A percentile compares a stretch with the other conserved stretches of the same genome.
These are phyloP conservation scores for Drosophila tropicalis DNA, from an alignment of 1,140 invertebrate species.

Conservation along the genomic window DNA sequence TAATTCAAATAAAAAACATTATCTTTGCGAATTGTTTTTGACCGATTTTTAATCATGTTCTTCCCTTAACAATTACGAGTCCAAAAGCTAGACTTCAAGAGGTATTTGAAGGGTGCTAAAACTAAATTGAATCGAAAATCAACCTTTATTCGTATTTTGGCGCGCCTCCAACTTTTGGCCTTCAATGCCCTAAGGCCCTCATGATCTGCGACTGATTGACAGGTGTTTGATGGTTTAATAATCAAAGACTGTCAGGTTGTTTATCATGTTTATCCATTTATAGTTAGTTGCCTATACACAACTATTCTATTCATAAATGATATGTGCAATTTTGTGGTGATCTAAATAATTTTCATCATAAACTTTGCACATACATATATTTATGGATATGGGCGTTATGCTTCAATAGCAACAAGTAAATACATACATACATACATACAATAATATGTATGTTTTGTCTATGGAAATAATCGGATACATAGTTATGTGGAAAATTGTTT, in stretches of 20 bases:
- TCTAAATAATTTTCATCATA: slow-evolving; percentile 31
- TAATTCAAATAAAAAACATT: no score
- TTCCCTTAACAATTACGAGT: no score
- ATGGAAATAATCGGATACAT: neutral
- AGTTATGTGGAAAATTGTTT: slow-evolving; percentile 7
- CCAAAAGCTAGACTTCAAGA: no score
- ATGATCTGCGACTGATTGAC: no score
- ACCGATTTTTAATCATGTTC: no score
- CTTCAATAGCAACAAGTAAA: slow-evolving; percentile 30
- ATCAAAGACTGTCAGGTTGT: neutral
- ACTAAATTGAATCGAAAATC: no score
- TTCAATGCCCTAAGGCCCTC: no score
- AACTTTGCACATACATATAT: slow-evolving; percentile 48
- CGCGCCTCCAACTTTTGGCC: no score
- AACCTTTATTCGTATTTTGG: no score
- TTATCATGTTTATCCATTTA: neutral
- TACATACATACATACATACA: neutral
- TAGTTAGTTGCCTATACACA: neutral
- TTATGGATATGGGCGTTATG: slow-evolving; percentile 18
- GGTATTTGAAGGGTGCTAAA: no score
- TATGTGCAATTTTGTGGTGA: slow-evolving; percentile 51
- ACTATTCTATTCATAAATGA: slow-evolving; percentile 16
- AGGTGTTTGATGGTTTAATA: no score
- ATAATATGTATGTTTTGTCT: neutral
- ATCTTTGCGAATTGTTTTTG: no score